Evolutionary conservation across 2,888 invertebrate genomes (phyloP), one percentile per base, ranked within the genome.

Genomic region (Netelia inedita): DNA sequence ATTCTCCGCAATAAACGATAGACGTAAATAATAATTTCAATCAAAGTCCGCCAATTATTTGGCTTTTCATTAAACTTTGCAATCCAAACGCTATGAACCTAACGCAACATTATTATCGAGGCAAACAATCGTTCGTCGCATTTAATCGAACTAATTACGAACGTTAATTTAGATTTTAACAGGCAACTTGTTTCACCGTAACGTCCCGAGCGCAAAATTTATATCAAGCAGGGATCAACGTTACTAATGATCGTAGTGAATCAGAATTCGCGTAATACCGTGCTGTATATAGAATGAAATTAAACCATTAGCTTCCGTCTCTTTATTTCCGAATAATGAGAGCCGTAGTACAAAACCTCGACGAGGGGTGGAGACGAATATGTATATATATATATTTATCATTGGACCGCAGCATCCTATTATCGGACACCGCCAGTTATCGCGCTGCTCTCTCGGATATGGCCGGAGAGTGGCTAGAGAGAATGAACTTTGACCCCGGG

Each of bases 401-500:
- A 55, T 55, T 55, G 41, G 55, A 55, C 19, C 55, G 23, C 9
- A 66, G n/a, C 14, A 11, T 63, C 50, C 35, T 35, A 35, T 57
- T 71, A 63, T 74, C 63, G 46, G 28, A 50, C 8, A n/a, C 63
- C 16, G 63, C 19, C 35, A 53, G 66, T 57, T 66, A 76, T 76
- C 66, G 41, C n/a, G 19, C 41, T 21, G 55, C 55, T 76, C 55
- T 76, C 41, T 19, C 43, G 35, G 46, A 78, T 78, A 69, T 41
- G 61, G 16, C 23, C 19, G 28, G 35, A 50, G 59, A 43, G 19
- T 59, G 53, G 21, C 9, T 43, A 66, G 35, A 35, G 35, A 35
- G 43, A 57, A 66, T 66, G 75, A 76, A 66, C 75, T 76, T 66
- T 66, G 28, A 66, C 55, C 66, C 61, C 16, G 19, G 21, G 46